Evolutionary conservation across 2,113 vertebrate species (phyloP).

Genomic region (Mohoua ochrocephala): DNA sequence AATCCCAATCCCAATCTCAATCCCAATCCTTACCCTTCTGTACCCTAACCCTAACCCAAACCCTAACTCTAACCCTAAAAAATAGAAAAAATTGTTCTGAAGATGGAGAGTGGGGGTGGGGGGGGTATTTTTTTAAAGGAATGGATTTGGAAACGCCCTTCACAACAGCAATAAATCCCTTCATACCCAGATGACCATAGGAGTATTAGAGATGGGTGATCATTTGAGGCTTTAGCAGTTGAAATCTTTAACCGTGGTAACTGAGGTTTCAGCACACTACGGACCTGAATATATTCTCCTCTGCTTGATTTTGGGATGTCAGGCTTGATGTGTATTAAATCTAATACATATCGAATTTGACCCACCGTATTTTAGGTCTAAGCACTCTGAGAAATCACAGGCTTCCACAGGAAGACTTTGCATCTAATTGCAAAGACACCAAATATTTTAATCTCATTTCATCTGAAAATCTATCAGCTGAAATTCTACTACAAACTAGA

Average conservation of each 20-base stretch:
- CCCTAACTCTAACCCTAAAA: background rate
- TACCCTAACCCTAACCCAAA: background rate
- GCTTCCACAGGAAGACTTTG: background rate
- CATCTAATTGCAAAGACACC: background rate
- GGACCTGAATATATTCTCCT: background rate
- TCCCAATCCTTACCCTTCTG: no score
- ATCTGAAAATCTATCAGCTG: background rate
- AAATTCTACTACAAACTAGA: background rate
- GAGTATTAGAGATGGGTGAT: background rate
- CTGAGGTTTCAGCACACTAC: background rate
- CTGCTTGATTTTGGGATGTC: background rate
- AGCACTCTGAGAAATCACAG: constrained; percentile 16
- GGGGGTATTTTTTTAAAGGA: background rate
- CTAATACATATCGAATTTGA: background rate
- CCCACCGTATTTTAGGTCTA: background rate
- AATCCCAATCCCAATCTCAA: no score
- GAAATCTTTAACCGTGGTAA: background rate
- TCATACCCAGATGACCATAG: background rate
- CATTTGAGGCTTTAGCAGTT: background rate
- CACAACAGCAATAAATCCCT: background rate
- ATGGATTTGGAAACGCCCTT: background rate
- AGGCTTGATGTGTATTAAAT: background rate
- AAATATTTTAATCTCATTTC: constrained; percentile 3
- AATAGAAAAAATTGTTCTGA: background rate
- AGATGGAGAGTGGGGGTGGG: rapidly evolving